A percentile compares a stretch with the other conserved stretches of the same genome.
Conservation (phyloP, 1,140 invertebrate species). For the Sesamia nonagrioides region DNA sequence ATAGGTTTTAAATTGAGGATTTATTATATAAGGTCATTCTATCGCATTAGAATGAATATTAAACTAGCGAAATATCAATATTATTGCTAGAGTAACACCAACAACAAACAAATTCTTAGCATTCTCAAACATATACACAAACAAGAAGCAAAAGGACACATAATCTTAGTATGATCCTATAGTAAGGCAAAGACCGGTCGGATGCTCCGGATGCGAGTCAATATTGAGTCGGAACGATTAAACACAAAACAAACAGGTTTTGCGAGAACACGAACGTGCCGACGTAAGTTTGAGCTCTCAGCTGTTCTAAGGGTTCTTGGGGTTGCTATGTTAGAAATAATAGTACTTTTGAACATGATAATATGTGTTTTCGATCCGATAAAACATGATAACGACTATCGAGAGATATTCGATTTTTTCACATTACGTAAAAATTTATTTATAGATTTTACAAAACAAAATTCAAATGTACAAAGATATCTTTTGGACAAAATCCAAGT, state of each 20-base stretch:
- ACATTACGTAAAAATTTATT: no score
- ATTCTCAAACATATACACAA: conserved; percentile 12
- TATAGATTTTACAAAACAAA: no score
- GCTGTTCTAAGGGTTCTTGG: not conserved
- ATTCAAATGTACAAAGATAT: no score
- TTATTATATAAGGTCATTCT: no score
- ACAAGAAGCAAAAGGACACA: conserved; percentile 38
- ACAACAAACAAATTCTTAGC: conserved; percentile 3
- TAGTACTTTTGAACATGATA: no score
- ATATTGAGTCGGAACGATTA: conserved; percentile 47
- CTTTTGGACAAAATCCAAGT: no score
- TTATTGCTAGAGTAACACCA: not conserved
- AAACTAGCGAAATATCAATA: not conserved
- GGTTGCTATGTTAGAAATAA: conserved; percentile 1
- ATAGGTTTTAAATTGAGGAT: no score
- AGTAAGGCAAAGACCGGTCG: conserved; percentile 19
- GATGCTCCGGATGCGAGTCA: conserved; percentile 36
- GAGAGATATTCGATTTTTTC: no score
- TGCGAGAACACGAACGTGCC: not conserved
- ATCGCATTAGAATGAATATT: no score
- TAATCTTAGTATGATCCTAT: conserved; percentile 39
- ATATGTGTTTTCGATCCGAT: no score
- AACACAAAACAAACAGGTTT: conserved; percentile 45
- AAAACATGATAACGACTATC: no score
- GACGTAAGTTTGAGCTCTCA: conserved; percentile 2